Conservation (phyloP, 2,888 invertebrate species). For the Lapara coniferarum region DNA sequence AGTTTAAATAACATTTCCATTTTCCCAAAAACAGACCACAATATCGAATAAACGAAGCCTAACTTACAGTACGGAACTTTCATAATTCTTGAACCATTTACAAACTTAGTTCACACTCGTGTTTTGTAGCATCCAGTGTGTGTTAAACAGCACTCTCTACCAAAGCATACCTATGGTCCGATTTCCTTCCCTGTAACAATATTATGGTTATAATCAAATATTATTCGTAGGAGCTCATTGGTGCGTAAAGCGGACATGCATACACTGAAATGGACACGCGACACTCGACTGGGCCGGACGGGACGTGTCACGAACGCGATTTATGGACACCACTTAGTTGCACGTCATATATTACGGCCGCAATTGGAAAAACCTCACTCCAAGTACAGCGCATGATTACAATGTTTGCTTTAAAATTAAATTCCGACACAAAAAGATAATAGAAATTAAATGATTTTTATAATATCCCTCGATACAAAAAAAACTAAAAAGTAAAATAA, state of each 20-base stretch:
- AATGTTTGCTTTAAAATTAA: constrained; percentile 32
- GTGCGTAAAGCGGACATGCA: constrained; percentile 51
- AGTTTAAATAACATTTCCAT: no score
- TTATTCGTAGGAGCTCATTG: constrained; percentile 37
- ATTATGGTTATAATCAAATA: constrained; percentile 34
- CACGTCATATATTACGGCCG: constrained; percentile 63
- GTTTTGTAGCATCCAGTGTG: background rate
- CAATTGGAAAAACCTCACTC: constrained; percentile 48
- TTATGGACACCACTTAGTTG: constrained; percentile 68
- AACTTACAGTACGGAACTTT: background rate
- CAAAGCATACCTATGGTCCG: background rate
- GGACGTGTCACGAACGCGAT: constrained; percentile 61
- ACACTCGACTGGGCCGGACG: constrained; percentile 63
- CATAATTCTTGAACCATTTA: background rate
- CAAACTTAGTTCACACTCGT: background rate
- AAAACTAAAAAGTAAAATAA: no score
- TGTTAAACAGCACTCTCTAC: background rate
- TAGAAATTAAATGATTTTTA: no score
- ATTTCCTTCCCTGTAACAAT: constrained; percentile 32
- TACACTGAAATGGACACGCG: constrained; percentile 55
- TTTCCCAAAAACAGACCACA: no score
- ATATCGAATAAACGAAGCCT: no score
- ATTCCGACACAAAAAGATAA: constrained; percentile 32
- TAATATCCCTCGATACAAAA: no score
- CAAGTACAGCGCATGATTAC: constrained; percentile 37